phyloP scores from a whole-genome alignment of 1,140 invertebrate genomes.

The Trialeurodes vaporariorum region DNA sequence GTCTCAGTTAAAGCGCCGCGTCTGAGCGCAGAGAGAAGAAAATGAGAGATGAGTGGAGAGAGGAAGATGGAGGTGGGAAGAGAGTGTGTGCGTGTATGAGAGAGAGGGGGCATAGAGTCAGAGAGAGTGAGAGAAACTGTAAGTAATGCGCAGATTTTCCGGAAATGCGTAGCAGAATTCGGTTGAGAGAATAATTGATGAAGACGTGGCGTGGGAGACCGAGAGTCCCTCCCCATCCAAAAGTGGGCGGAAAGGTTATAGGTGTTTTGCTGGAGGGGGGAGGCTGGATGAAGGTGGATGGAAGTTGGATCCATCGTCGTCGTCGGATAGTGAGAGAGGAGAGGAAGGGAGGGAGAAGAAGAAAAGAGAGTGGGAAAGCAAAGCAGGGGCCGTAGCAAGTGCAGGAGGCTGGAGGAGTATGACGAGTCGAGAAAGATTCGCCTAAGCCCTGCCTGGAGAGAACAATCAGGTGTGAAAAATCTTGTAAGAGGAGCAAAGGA shows the following conservation, averaged over 20 bases:
- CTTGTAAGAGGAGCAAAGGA: not conserved
- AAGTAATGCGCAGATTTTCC: constrained; percentile 16
- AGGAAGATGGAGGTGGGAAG: not conserved
- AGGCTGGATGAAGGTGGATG: constrained; percentile 4
- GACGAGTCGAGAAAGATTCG: constrained; percentile 14
- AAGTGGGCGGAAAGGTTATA: too few relatives aligned
- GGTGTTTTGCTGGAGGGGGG: constrained; percentile 8
- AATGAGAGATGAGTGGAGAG: too few relatives aligned
- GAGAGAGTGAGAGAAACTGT: constrained; percentile 20
- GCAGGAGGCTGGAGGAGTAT: too few relatives aligned
- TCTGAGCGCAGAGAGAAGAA: too few relatives aligned
- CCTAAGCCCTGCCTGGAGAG: constrained; percentile 36
- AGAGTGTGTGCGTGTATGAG: constrained; percentile 5
- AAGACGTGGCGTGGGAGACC: constrained; percentile 1
- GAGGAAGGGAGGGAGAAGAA: constrained; percentile 31
- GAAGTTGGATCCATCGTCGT: constrained; percentile 7
- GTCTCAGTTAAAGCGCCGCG: too few relatives aligned
- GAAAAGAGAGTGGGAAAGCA: constrained; percentile 35
- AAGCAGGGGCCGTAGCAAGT: constrained; percentile 8
- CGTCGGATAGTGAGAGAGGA: constrained; percentile 6
- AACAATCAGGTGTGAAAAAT: constrained; percentile 19
- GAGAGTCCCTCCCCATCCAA: too few relatives aligned
- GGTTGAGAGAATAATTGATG: constrained; percentile 4
- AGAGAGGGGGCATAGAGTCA: not conserved
- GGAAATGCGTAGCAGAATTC: constrained; percentile 18